Evolutionary conservation across 1,140 invertebrate genomes (phyloP), one percentile per base, ranked within the genome.

Genomic region (Phymastichus coffea): DNA sequence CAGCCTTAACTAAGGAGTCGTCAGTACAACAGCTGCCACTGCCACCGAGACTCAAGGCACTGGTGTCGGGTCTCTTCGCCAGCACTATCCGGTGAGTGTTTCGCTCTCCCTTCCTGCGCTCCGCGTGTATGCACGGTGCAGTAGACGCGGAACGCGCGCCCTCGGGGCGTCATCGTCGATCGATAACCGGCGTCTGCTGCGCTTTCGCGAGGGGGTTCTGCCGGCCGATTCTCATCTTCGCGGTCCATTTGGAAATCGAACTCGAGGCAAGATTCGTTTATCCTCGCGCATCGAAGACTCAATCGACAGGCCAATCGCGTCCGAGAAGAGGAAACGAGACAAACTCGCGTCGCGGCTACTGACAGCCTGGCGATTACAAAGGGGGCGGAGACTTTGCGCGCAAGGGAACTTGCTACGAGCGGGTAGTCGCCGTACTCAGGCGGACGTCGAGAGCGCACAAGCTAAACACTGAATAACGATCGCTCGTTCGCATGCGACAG

Each of bases 51-150:
- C 84, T 98, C 63, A 87, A 90, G 72, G 87, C 88, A 54, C 86
- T 92, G 12, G 87, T 98, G 61, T 86, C 88, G 61, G 91, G 91
- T 75, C 84, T 98, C 38, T 98, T 97, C 82, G 90, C 91, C 70
- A 94, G 95, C 78, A 98, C 96, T n/a, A 94, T 99, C 70, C 71
- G 77, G 78, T 80, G 68, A 66, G 47, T 48, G 6, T 17, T 17
- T 17, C 30, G 7, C 30, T 33, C 30, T 14, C 30, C 30, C 14
- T 33, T 33, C 30, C 14, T 33, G 6, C 6, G 14, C 14, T 8
- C 30, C 30, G 14, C 30, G 7, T 14, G 7, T 33, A 8, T n/a
- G 14, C 30, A 33, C 14, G 30, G 6, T 8, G 30, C 7, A 8
- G 30, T 33, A 33, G 30, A 33, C 6, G n/a, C 14, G 6, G 30